phyloP scores from a whole-genome alignment of 2,888 invertebrate species.

The Panzeria rudis region DNA sequence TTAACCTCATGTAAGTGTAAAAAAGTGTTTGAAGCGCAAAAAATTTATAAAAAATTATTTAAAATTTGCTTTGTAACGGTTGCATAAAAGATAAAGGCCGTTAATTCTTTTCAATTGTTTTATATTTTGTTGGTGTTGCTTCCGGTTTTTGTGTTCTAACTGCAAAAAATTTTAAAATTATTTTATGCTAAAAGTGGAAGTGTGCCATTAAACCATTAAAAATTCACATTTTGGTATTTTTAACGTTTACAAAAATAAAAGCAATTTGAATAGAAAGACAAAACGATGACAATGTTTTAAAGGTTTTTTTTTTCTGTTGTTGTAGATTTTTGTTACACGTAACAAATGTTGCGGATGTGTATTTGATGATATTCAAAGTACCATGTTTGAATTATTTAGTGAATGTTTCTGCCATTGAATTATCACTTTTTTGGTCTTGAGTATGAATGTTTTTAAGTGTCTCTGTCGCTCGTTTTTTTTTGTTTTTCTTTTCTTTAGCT shows the following conservation, averaged over 20 bases:
- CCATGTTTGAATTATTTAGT: slow-evolving; percentile 24
- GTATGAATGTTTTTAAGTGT: slow-evolving; percentile 64
- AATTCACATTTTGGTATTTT: not conserved
- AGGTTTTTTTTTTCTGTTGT: slow-evolving; percentile 1
- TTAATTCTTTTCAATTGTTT: slow-evolving; percentile 54
- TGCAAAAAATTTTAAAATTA: slow-evolving; percentile 4
- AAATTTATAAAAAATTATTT: slow-evolving; percentile 28
- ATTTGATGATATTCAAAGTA: slow-evolving; percentile 37
- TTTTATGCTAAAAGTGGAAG: not conserved
- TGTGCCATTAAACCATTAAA: slow-evolving; percentile 14
- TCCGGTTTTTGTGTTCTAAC: not conserved
- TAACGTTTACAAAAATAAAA: not conserved
- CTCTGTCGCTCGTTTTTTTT: not conserved
- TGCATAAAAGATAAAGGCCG: slow-evolving; percentile 30
- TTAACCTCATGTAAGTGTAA: not conserved
- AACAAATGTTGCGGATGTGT: slow-evolving; percentile 54
- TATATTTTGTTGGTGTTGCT: not conserved
- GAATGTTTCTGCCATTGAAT: slow-evolving; percentile 49
- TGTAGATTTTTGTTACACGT: slow-evolving; percentile 9
- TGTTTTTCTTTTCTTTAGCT: not conserved
- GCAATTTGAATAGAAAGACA: not conserved
- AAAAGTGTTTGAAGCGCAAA: slow-evolving; percentile 2
- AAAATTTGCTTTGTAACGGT: slow-evolving; percentile 35
- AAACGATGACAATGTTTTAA: slow-evolving; percentile 54
- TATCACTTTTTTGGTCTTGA: slow-evolving; percentile 38